Conservation (phyloP, 2,113 vertebrate species). For the Hepsetus odoe region DNA sequence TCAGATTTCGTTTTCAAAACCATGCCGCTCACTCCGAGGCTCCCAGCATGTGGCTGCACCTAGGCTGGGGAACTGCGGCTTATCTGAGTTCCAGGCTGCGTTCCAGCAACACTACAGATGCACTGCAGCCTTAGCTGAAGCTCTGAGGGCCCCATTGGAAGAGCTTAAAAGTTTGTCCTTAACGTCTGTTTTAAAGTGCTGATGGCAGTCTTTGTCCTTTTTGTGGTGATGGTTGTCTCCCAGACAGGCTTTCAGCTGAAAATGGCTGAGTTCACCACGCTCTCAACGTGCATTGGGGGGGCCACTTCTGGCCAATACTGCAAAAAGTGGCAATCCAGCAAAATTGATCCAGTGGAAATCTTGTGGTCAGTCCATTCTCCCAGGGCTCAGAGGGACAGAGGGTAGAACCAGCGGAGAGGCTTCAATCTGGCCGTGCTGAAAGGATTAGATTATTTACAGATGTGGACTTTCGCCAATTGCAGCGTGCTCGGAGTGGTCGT, state of each 20-base stretch:
- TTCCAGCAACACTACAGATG: neutral
- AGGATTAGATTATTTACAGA: slow-evolving; percentile 17
- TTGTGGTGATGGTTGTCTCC: neutral
- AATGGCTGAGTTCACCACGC: neutral
- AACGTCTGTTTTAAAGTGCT: slow-evolving; percentile 37
- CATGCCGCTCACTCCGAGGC: too few species aligned
- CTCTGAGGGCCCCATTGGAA: neutral
- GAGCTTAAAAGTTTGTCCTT: slow-evolving; percentile 1
- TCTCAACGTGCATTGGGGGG: neutral
- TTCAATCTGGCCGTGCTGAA: neutral
- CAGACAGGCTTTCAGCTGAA: slow-evolving; percentile 22
- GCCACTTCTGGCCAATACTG: neutral
- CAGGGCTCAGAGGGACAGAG: neutral
- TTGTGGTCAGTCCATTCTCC: neutral
- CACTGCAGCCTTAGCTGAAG: neutral
- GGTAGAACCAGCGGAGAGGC: neutral
- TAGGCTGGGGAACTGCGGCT: neutral
- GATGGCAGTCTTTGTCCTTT: slow-evolving; percentile 15
- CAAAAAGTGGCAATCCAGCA: neutral
- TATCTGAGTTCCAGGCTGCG: neutral
- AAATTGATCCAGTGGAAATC: slow-evolving; percentile 6
- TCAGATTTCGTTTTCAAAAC: too few species aligned
- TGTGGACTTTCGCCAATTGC: slow-evolving; percentile 16
- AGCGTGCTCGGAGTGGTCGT: slow-evolving; percentile 1
- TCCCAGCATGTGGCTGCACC: too few species aligned